Conservation (phyloP, 2,113 vertebrate genomes). For the Stigmatopora nigra region DNA sequence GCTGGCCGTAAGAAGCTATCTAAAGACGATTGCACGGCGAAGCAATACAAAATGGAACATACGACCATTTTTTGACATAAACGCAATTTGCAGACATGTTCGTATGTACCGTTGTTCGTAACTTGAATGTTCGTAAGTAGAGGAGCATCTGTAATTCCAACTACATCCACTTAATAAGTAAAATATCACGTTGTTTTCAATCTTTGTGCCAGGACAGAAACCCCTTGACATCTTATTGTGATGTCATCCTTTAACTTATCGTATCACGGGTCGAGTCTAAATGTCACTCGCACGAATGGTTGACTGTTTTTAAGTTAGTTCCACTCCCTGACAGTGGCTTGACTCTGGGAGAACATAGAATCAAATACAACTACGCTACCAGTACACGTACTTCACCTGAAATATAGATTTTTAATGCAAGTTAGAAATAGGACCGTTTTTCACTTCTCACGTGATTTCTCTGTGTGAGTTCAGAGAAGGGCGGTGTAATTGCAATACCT, state of each 20-base stretch:
- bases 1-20: no score
- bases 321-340: not conserved
- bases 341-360: not conserved
- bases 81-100: no score
- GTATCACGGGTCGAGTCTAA: not conserved
- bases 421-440: slow-evolving; percentile 11
- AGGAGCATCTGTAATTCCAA: not conserved
- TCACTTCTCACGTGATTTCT: slow-evolving; percentile 36
- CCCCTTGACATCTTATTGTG: not conserved
- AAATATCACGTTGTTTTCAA: not conserved
- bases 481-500: slow-evolving; percentile 36
- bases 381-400: not conserved
- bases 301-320: not conserved
- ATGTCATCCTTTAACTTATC: not conserved
- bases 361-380: not conserved
- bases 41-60: no score
- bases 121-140: no score
- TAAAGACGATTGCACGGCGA: no score
- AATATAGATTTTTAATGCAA: slow-evolving; percentile 2
- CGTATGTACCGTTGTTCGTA: no score
- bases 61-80: no score
- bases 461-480: slow-evolving; percentile 23
- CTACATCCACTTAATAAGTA: not conserved
- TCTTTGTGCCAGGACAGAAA: not conserved
- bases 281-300: not conserved